Percentiles rank a stretch among this genome's conserved stretches.
Conservation (phyloP, 2,113 vertebrate genomes). For the Muntiacus muntjak region DNA sequence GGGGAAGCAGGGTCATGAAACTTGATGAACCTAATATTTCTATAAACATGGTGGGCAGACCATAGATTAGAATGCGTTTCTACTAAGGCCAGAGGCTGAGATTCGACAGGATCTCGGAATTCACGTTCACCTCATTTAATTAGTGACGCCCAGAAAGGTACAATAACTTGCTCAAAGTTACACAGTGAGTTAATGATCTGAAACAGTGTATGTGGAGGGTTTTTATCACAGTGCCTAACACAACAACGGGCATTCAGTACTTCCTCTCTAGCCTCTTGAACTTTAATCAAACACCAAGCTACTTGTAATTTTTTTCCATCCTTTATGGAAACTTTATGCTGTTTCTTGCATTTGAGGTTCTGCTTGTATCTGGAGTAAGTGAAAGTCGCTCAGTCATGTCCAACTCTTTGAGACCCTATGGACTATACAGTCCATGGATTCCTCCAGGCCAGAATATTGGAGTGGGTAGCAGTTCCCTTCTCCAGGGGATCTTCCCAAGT, state of each 20-base stretch:
- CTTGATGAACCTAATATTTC: background rate
- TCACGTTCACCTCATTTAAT: background rate
- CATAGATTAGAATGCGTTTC: background rate
- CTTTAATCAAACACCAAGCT: background rate
- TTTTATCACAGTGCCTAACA: background rate
- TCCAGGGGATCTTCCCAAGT: background rate
- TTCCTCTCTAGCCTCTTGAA: background rate
- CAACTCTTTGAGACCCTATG: background rate
- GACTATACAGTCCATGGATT: background rate
- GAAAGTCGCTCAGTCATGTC: background rate
- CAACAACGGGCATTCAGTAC: background rate
- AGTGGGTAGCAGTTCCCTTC: background rate
- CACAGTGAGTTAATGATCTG: background rate
- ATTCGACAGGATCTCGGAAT: background rate
- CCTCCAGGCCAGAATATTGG: background rate
- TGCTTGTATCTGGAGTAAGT: background rate
- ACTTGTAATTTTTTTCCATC: conserved; percentile 30
- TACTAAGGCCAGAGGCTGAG: background rate
- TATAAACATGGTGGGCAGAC: background rate
- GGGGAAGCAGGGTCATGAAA: background rate
- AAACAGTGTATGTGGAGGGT: background rate
- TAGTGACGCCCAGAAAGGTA: background rate
- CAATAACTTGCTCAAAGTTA: background rate
- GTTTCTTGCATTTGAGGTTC: background rate
- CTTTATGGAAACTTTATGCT: background rate